Evolutionary conservation across 2,797 vertebrate genomes (phyloP).

Genomic region (Corythornis leucogaster): DNA sequence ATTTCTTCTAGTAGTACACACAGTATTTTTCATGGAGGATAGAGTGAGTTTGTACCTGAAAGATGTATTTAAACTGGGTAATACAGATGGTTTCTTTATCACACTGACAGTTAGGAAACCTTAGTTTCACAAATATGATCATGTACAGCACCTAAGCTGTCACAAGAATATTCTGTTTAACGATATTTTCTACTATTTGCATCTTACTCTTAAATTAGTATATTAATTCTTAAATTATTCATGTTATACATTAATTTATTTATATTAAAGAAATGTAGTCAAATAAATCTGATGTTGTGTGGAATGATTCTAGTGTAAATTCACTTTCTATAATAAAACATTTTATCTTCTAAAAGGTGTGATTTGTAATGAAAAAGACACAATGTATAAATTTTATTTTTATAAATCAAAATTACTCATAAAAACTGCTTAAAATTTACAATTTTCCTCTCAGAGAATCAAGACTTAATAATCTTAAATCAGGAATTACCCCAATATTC

Average conservation of each 20-base stretch:
- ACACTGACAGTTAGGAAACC: neutral
- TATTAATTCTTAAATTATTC: neutral
- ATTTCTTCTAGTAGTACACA: neutral
- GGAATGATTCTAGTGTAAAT: neutral
- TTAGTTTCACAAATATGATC: neutral
- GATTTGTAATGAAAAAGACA: neutral
- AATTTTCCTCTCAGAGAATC: neutral
- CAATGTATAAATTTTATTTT: neutral
- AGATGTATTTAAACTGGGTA: neutral
- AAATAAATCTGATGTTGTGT: neutral
- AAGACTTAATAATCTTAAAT: neutral
- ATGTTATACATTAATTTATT: neutral
- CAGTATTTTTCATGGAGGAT: conserved; percentile 19
- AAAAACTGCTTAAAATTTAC: neutral
- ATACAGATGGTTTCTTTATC: neutral
- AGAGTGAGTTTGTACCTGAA: neutral
- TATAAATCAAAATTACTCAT: neutral
- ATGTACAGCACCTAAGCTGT: neutral
- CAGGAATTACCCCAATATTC: neutral
- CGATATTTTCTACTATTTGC: neutral
- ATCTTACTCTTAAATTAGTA: neutral
- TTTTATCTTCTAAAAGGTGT: neutral
- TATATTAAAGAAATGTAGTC: neutral
- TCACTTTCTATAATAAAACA: neutral
- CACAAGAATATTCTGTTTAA: neutral